These are phyloP conservation scores for Hippocampus barbouri DNA, from an alignment of 2,113 vertebrate species.

Conservation along the genomic window DNA sequence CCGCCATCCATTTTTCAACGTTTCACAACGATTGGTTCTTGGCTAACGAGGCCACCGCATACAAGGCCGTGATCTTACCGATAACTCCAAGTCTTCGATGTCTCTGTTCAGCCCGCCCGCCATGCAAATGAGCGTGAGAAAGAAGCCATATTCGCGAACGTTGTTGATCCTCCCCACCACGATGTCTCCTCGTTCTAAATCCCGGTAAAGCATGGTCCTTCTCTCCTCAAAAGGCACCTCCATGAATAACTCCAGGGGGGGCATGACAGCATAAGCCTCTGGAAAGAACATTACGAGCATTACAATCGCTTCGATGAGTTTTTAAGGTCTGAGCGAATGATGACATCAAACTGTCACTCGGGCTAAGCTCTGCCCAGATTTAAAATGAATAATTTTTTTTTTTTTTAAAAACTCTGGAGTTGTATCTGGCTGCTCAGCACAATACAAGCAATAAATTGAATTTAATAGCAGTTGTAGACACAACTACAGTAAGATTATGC, in stretches of 20 bases:
- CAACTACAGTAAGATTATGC: too few species aligned
- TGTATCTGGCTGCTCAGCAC: too few species aligned
- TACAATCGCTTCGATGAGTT: background rate
- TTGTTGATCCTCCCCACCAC: slow-evolving; percentile 90
- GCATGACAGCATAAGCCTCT: slow-evolving; percentile 91
- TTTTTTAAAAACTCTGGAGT: too few species aligned
- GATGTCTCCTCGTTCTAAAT: slow-evolving; percentile 87
- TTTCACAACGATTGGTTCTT: background rate
- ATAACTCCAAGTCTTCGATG: slow-evolving; percentile 88
- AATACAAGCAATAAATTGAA: too few species aligned
- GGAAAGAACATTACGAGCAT: slow-evolving; percentile 13
- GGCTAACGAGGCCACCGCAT: background rate
- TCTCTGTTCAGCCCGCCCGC: slow-evolving; percentile 83
- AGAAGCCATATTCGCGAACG: slow-evolving; percentile 94
- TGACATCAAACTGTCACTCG: background rate
- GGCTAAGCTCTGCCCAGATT: background rate
- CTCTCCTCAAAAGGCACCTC: slow-evolving; percentile 82
- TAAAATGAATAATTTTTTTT: too few species aligned
- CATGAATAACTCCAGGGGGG: slow-evolving; percentile 91
- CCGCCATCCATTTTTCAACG: background rate
- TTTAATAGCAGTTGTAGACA: too few species aligned
- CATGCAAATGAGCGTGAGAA: slow-evolving; percentile 87
- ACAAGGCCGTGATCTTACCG: slow-evolving; percentile 64
- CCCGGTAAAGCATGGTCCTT: slow-evolving; percentile 85
- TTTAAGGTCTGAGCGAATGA: background rate